Base-by-base conservation (phyloP, 2,888 invertebrate species). In the Tubulanus polymorphus region DNA sequence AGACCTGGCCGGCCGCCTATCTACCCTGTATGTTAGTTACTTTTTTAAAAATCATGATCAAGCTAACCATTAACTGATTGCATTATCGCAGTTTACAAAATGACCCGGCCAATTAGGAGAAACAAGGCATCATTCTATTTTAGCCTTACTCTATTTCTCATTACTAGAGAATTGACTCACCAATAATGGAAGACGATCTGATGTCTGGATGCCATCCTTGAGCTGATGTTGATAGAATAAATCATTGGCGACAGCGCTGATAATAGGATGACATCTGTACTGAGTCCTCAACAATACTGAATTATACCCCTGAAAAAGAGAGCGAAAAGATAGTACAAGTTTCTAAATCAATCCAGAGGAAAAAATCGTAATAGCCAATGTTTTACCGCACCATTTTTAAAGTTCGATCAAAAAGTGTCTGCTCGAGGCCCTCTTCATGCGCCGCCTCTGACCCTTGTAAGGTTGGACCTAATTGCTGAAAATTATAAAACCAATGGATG, bases 381-480 rank as follows among this genome's bases (percentile, higher is more conserved):
- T 35, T 15, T 15, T 20, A 32, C 52, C 61, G 28, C 59, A 70
- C 73, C 73, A 73, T 68, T 45, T 63, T 63, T 8, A 64, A 58
- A 10, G 71, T 63, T 56, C 74, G 63, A 59, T 72, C 71, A 66
- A 74, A 71, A 59, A 74, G 28, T 0, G 74, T 72, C 52, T 73
- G 72, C 50, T 73, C 74, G 32, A 74, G 59, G 5, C 74, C 72
- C 23, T 64, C 53, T 5, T 53, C 41, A 53, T 71, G 69, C 15
- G 62, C 62, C 26, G 69, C 61, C 47, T 71, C 70, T 25, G 68
- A 66, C 3, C 72, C 70, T 41, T 72, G 70, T n/a, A 74, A 66
- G 12, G 73, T 72, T 2, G 74, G 74, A 51, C 67, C 68, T 25
- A 74, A 59, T 72, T 74, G 73, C 72, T 72, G 63, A 30, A 61